Percentiles rank a stretch among this genome's conserved stretches.
phyloP scores from a whole-genome alignment of 2,113 vertebrate species.

The Ondatra zibethicus region DNA sequence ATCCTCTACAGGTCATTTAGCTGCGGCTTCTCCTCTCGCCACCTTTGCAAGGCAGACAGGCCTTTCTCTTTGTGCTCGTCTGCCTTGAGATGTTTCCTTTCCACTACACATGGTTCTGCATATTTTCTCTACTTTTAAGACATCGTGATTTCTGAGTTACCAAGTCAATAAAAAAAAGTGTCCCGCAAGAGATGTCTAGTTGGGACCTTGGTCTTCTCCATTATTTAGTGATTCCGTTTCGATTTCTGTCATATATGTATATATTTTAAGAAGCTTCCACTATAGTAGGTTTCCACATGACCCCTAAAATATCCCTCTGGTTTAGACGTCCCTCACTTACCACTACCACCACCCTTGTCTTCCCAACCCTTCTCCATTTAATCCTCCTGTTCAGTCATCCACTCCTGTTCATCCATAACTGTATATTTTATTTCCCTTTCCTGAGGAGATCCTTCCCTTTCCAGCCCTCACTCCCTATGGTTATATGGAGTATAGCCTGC shows the following conservation, averaged over 20 bases:
- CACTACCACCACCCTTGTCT: background rate
- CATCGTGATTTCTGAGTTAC: slow-evolving; percentile 19
- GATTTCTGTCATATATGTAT: background rate
- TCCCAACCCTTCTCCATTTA: background rate
- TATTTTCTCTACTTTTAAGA: slow-evolving; percentile 4
- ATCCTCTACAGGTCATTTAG: slow-evolving; percentile 50
- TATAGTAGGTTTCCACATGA: background rate
- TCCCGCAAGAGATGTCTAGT: background rate
- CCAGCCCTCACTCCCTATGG: background rate
- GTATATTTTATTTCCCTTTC: background rate
- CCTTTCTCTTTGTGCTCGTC: background rate
- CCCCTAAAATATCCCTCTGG: background rate
- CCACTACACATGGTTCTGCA: background rate
- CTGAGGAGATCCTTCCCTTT: too few species aligned
- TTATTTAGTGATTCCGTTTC: background rate
- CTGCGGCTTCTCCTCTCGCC: background rate
- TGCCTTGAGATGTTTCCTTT: slow-evolving; percentile 27
- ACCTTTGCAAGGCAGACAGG: background rate
- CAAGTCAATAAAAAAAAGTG: background rate
- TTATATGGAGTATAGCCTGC: background rate
- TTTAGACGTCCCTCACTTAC: too few species aligned
- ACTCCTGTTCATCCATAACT: background rate
- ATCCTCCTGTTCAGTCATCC: background rate
- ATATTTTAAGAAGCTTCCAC: background rate
- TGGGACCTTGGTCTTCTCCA: background rate